Conservation (phyloP, 2,797 vertebrate species). For the Cynodonichthys magdalenae region DNA sequence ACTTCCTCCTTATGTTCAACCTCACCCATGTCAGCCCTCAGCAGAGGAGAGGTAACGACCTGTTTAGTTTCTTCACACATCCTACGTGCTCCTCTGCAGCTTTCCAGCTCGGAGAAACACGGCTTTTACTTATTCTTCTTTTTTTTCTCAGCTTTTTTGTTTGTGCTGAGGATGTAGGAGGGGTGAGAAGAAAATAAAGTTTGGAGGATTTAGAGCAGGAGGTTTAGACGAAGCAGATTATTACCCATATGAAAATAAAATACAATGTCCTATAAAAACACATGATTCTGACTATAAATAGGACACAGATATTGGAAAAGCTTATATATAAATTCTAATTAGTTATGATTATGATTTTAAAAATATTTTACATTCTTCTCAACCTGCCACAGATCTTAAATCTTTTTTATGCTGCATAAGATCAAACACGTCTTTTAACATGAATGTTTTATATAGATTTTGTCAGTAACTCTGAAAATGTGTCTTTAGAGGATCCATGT, state of each 20-base stretch:
- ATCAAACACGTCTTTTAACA: too few species aligned
- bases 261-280: not conserved
- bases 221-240: conserved; percentile 10
- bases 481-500: not conserved
- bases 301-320: too few species aligned
- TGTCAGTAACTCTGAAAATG: not conserved
- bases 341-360: too few species aligned
- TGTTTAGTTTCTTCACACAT: conserved; percentile 30
- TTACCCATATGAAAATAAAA: conserved; percentile 5
- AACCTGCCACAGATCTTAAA: too few species aligned
- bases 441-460: not conserved
- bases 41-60: conserved; percentile 86
- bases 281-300: not conserved
- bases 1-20: conserved; percentile 89
- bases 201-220: conserved; percentile 12
- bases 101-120: conserved; percentile 28
- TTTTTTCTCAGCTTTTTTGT: conserved; percentile 21
- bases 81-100: conserved; percentile 25
- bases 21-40: conserved; percentile 88
- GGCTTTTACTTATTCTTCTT: not conserved
- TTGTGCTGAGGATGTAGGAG: conserved; percentile 35
- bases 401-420: too few species aligned
- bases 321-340: too few species aligned
- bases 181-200: conserved; percentile 39
- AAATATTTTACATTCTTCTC: too few species aligned